Base-by-base conservation (phyloP, 2,113 vertebrate genomes). In the human (Homo sapiens) region DNA sequence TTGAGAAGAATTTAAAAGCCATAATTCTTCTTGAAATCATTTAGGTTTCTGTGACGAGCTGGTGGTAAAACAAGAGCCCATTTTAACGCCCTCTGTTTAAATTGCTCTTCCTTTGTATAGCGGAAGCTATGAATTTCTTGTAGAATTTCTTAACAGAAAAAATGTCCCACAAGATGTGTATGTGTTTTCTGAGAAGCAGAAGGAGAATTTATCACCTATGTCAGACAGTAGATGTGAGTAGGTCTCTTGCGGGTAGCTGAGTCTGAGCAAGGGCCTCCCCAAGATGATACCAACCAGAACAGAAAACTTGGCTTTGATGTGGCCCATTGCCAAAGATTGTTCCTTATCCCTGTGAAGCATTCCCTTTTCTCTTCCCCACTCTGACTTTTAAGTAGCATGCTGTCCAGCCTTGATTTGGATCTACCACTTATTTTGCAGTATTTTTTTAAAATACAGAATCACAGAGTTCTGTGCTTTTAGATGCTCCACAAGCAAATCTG, bases 311-410 rank as follows among this genome's bases (percentile, higher is more conserved):
- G 4, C 27, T 52, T 64, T 45, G 7, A 16, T 43, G 4, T 59
- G 23, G 16, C 23, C 3, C 3, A 5, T 27, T 64, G 45, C 16
- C 57, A 32, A 16, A 0, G 6, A 25, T 25, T 8, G 1, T 4
- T 40, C 70, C 68, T 57, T 80, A 23, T 30, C 64, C 7, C 18
- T 27, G 7, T 2, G 38, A 89, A 52, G n/a, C 10, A 17, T 6
- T 75, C 72, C 23, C 11, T 4, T 45, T 61, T 9, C 30, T 40
- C n/a, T 85, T 13, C 2, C 17, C 68, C 2, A 18, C 25, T 52
- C 50, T 88, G n/a, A 13, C 38, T 32, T 43, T 16, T 22, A 32
- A 16, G 20, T 40, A 55, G 5, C 32, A 1, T 70, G 10, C 6
- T 38, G 5, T 45, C 50, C 73, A 84, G 1, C 20, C 17, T 25